Conservation (phyloP, 2,797 vertebrate genomes). For the Onychomys torridus region DNA sequence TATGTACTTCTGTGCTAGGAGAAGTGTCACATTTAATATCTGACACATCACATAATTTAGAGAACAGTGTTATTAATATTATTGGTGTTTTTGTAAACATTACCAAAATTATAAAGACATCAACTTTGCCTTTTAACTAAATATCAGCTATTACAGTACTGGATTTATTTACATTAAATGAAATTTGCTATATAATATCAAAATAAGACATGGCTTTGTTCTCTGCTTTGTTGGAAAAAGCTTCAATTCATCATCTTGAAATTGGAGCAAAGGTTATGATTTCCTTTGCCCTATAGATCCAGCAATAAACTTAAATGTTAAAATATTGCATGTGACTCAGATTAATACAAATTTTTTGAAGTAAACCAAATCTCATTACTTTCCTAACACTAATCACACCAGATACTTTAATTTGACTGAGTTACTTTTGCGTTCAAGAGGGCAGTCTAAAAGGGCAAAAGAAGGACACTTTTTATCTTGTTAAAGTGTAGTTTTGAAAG, state of each 20-base stretch:
- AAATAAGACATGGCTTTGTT: not conserved
- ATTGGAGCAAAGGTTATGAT: conserved; percentile 61
- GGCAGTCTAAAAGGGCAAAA: conserved; percentile 58
- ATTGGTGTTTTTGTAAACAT: not conserved
- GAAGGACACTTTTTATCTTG: conserved; percentile 51
- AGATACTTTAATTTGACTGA: conserved; percentile 63
- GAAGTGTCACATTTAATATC: not conserved
- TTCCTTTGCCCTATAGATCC: conserved; percentile 44
- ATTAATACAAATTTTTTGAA: conserved; percentile 70
- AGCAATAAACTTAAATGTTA: conserved; percentile 72
- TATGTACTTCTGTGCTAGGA: not conserved
- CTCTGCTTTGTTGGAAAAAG: conserved; percentile 33
- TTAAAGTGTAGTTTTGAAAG: conserved; percentile 67
- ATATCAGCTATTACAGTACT: not conserved
- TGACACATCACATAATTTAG: not conserved
- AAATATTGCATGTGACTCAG: conserved; percentile 62
- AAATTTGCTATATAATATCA: conserved; percentile 24
- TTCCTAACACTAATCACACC: conserved; percentile 69
- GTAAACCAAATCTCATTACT: conserved; percentile 71
- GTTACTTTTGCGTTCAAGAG: conserved; percentile 48
- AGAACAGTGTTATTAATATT: not conserved
- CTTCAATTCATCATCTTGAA: conserved; percentile 70
- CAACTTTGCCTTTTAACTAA: not conserved
- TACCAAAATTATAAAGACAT: not conserved
- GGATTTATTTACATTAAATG: conserved; percentile 49